Evolutionary conservation across 1,140 invertebrate species (phyloP).

Genomic region (Temnothorax longispinosus): DNA sequence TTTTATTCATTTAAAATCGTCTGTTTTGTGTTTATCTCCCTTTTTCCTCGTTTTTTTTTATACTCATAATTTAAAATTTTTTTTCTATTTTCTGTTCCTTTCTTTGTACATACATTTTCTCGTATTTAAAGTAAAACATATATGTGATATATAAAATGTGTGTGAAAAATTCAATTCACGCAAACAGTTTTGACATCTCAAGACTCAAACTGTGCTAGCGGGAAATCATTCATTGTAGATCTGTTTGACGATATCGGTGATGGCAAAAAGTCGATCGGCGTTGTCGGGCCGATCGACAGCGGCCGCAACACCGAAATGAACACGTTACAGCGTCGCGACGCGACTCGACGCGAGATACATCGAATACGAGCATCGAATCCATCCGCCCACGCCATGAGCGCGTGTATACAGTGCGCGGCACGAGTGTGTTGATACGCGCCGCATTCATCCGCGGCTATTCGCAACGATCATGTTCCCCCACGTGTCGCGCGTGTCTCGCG

Average conservation of each 20-base stretch:
- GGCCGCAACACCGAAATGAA: conserved; percentile 66
- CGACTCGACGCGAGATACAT: conserved; percentile 33
- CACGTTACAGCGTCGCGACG: conserved; percentile 58
- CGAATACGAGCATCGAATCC: conserved; percentile 57
- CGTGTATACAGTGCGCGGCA: conserved; percentile 15
- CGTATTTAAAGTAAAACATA: not conserved
- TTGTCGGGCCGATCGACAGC: conserved; percentile 24
- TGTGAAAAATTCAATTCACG: too few relatives aligned
- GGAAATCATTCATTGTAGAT: not conserved
- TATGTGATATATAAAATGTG: not conserved
- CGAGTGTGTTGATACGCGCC: conserved; percentile 44
- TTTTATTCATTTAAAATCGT: too few relatives aligned
- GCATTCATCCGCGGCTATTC: conserved; percentile 55
- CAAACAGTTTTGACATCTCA: not conserved
- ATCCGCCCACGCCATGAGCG: conserved; percentile 39
- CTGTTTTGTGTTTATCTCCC: too few relatives aligned
- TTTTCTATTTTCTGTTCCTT: not conserved
- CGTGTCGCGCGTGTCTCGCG: conserved; percentile 68
- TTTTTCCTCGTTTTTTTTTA: not conserved
- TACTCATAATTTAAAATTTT: not conserved
- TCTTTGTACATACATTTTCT: too few relatives aligned
- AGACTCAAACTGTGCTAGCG: not conserved
- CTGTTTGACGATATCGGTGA: not conserved
- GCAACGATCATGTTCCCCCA: conserved; percentile 65
- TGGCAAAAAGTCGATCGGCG: conserved; percentile 53